Base-by-base conservation (phyloP, 2,113 vertebrate species). In the Athene cunicularia region DNA sequence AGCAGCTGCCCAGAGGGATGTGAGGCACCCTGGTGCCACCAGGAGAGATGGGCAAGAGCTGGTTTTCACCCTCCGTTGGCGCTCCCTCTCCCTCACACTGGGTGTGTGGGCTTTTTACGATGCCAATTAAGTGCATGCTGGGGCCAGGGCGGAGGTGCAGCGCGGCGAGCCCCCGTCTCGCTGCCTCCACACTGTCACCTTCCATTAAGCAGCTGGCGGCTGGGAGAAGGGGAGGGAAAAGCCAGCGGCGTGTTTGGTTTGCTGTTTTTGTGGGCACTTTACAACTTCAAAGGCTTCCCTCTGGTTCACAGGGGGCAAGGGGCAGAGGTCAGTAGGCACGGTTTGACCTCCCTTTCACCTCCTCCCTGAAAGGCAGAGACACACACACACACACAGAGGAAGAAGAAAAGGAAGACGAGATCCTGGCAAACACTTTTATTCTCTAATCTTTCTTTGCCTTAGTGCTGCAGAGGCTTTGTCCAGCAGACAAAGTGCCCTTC, bases 321-420 rank as follows among this genome's bases (percentile, higher is more conserved):
- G 79, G 90, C 88, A 97, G 89, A 93, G 96, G 97, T 91, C 93
- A 66, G 39, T 35, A 79, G 95, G 88, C 96, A 96, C 50, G 2
- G 81, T 82, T 96, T 95, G 96, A 97, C 97, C 97, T 97, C 90
- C 52, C 75, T 95, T 96, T 97, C 91, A 97, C 97, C 96, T 95
- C 81, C 95, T 80, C 62, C 82, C 79, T 18, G 0, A 92, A 93
- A 95, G 90, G 70, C 88, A 93, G 88, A 86, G 64, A 93, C 6
- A 5, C 49, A 79, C 77, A 56, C 79, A 80, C 94, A 94, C 74
- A 95, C 76, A 92, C 37, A 66, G 53, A 92, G 72, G 87, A 91
- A 85, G 87, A 91, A 95, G 63, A 80, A 53, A 80, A 94, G 94
- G 86, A 95, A 83, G 92, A 80, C 6, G 10, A 81, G 49, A 80